These are phyloP conservation scores for Drosophila nannoptera DNA, from an alignment of 1,140 invertebrate genomes.

Conservation along the genomic window DNA sequence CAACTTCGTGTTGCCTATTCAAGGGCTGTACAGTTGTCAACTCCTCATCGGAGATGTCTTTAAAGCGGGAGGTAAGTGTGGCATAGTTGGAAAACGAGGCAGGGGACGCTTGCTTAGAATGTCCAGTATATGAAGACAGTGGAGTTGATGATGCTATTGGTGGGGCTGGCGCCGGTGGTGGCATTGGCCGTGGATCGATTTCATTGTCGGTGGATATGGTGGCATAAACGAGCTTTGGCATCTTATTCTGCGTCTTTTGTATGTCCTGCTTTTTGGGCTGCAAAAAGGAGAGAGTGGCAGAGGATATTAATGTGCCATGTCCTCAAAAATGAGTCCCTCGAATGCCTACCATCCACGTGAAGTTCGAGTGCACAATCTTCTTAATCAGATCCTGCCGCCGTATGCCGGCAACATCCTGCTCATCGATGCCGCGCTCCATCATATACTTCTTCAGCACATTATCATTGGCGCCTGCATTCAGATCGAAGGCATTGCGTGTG, in stretches of 20 bases:
- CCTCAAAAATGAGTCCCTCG: no score
- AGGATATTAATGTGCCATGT: not conserved
- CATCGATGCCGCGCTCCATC: constrained; percentile 68
- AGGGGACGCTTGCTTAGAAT: not conserved
- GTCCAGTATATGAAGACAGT: not conserved
- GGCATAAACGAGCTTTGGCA: constrained; percentile 54
- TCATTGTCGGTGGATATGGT: constrained; percentile 65
- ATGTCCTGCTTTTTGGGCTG: constrained; percentile 52
- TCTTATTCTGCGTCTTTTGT: constrained; percentile 5
- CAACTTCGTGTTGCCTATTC: constrained; percentile 32
- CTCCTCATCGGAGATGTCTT: constrained; percentile 58
- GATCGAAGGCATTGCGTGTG: constrained; percentile 69
- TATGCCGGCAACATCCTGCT: constrained; percentile 59
- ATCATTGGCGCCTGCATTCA: constrained; percentile 53
- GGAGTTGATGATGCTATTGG: not conserved
- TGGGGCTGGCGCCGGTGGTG: constrained; percentile 13
- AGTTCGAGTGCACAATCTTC: constrained; percentile 72
- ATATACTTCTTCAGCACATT: constrained; percentile 72
- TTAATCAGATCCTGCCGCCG: constrained; percentile 56
- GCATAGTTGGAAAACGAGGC: constrained; percentile 52
- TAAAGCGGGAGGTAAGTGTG: constrained; percentile 55
- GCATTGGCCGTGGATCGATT: constrained; percentile 57
- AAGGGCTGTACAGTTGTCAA: constrained; percentile 9
- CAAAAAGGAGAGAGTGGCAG: not conserved
- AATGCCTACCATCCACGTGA: constrained; percentile 62